Base-by-base conservation (phyloP, 2,797 vertebrate genomes). In the Sibirionetta formosa region DNA sequence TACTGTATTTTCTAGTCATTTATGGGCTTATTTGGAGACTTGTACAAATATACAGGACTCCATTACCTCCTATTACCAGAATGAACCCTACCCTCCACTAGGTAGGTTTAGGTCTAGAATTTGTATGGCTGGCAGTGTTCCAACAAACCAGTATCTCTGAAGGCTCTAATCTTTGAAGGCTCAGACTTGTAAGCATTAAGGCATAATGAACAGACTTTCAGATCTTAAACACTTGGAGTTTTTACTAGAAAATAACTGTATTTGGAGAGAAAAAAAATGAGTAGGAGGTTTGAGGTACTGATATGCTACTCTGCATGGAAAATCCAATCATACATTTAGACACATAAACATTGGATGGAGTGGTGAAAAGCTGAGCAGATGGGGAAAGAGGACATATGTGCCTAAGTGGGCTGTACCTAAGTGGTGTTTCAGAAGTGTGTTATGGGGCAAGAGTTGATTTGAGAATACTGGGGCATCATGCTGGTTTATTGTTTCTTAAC, bases 281-380 rank as follows among this genome's bases (percentile, higher is more conserved):
- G 76, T 87, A 71, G 86, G 84, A 72, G 24, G 72, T 83, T 88
- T 85, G 64, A 73, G 42, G 61, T 68, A 82, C 77, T 90, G 82
- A 90, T 82, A 69, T 90, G 24, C 10, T 73, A 26, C 11, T 89
- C 73, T 3, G 4, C 35, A 50, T 68, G 27, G 71, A 85, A 94
- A 91, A 96, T 87, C 44, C 61, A 82, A 5, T 81, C 76, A 61
- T 71, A 44, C 26, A 63, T n/a, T 69, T 68, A 50, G 22, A 57
- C 26, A 77, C 31, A 70, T 4, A 95, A 54, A 61, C 8, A 5
- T 17, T 65, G 50, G 24, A 89, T 29, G 50, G 56, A 88, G 54
- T 27, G 29, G 29, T 86, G 58, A 95, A 83, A 61, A 58, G n/a
- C 35, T 86, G 76, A 96, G 73, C 85, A 94, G 82, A 93, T 82